Base-by-base conservation (phyloP, 2,113 vertebrate genomes). In the Pseudolaguvia tuberculata region DNA sequence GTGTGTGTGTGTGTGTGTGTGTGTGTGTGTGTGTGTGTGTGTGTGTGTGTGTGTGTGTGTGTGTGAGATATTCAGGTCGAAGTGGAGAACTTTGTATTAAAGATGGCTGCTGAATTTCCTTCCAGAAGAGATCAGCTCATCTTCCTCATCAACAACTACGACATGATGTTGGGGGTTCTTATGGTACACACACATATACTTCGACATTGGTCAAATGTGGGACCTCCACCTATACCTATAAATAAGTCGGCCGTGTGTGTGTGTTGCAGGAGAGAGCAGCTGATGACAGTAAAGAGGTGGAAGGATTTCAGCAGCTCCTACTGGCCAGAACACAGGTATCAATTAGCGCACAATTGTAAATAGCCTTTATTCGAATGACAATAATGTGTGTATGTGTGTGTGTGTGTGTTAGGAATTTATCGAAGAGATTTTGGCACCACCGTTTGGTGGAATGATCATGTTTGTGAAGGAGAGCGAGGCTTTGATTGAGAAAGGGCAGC, bases 101-200 rank as follows among this genome's bases (percentile, higher is more conserved):
- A 93, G 42, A 96, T 97, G 89, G 95, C 95, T 0, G 95, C 95
- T 0, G 95, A 97, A 81, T 97, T 97, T 83, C 94, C 94, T 1
- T 95, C 94, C 4, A 90, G 95, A 70, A 89, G 91, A 81, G 94
- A 97, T 71, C 95, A 97, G 85, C 94, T 97, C 7, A 92, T 96
- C 79, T 96, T 96, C 88, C 93, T 97, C 79, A 96, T 97, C 79
- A 97, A 97, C 89, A 97, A 97, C 88, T 96, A 97, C 0, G 95
- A 97, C 87, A 97, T 97, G 95, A 89, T 97, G 94, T 90, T 97
- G 63, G 89, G 91, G 0, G 94, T 97, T 55, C 91, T 97, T 25
- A 95, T 93, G 94, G 94, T 95, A 79, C 86, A 81, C 3, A 3
- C 56, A 5, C 21, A 57, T 18, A 23, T 11, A 52, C 6, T n/a